Evolutionary conservation across 1,140 invertebrate genomes (phyloP).

Genomic region (Zaprionus kolodkinae): DNA sequence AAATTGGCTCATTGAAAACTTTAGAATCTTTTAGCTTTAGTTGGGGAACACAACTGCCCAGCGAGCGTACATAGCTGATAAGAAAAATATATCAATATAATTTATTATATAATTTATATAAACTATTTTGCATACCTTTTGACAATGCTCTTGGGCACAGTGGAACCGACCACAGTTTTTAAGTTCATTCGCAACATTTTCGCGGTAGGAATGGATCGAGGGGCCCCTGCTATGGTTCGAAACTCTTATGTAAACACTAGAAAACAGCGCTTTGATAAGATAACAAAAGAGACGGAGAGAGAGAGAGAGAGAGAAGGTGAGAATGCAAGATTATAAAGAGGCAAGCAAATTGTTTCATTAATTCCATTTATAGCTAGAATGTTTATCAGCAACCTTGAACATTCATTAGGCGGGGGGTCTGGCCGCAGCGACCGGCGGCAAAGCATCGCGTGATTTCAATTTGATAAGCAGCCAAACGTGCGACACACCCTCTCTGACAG

Average conservation of each 20-base stretch:
- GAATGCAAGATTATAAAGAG: conserved; percentile 3
- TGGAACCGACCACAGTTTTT: conserved; percentile 31
- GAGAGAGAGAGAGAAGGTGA: neutral
- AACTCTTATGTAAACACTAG: conserved; percentile 58
- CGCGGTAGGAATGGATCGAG: conserved; percentile 28
- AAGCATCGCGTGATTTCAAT: conserved; percentile 59
- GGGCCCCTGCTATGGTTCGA: conserved; percentile 29
- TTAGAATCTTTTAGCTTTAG: conserved; percentile 88
- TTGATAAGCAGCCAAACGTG: conserved; percentile 77
- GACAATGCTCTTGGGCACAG: conserved; percentile 33
- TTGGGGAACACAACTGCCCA: conserved; percentile 87
- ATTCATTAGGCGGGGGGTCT: conserved; percentile 56
- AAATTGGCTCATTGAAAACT: conserved; percentile 92
- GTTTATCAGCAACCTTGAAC: conserved; percentile 65
- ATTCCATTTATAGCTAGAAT: conserved; percentile 50
- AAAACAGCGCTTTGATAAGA: conserved; percentile 11
- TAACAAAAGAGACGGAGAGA: neutral
- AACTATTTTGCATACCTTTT: conserved; percentile 42
- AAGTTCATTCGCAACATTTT: conserved; percentile 66
- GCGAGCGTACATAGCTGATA: conserved; percentile 79
- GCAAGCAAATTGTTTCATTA: conserved; percentile 55
- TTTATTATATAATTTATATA: neutral
- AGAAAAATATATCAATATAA: too few relatives aligned
- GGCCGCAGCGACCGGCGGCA: conserved; percentile 24
- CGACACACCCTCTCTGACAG: conserved; percentile 59